These are phyloP conservation scores for Betta splendens DNA, from an alignment of 2,797 vertebrate genomes.

Conservation along the genomic window DNA sequence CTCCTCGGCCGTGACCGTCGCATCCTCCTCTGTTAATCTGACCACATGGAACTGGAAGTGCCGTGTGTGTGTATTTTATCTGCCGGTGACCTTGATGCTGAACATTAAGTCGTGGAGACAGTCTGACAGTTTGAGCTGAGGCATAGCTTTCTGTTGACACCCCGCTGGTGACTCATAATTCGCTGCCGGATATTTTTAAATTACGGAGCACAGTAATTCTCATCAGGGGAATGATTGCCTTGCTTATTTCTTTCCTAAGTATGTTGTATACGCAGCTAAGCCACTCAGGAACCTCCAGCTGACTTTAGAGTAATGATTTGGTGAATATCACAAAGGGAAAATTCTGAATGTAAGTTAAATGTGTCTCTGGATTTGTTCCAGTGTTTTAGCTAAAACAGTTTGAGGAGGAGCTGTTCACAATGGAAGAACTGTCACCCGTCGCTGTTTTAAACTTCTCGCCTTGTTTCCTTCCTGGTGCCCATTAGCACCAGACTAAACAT, in stretches of 20 bases:
- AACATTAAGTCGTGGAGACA: conserved; percentile 40
- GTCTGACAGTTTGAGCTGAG: conserved; percentile 59
- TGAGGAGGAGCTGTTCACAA: too few species aligned
- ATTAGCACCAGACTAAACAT: too few species aligned
- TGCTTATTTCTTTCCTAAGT: conserved; percentile 38
- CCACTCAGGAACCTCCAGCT: not conserved
- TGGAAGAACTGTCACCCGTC: too few species aligned
- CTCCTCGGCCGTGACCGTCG: conserved; percentile 5
- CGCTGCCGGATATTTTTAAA: conserved; percentile 61
- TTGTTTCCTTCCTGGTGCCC: too few species aligned
- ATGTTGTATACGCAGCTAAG: conserved; percentile 15
- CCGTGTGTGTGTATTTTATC: conserved; percentile 40
- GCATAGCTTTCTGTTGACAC: conserved; percentile 60
- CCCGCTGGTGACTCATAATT: conserved; percentile 62
- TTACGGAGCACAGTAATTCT: conserved; percentile 59
- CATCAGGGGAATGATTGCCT: conserved; percentile 43
- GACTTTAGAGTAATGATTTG: conserved; percentile 10
- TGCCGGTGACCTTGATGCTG: conserved; percentile 55
- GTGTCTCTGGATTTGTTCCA: conserved; percentile 1
- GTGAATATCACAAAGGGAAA: conserved; percentile 31
- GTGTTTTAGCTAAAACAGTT: not conserved
- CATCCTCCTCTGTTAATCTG: conserved; percentile 3
- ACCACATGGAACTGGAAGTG: conserved; percentile 34
- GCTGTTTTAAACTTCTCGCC: too few species aligned
- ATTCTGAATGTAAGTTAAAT: not conserved